phyloP scores from a whole-genome alignment of 2,888 invertebrate species.

The Amphipyra tragopoginis region DNA sequence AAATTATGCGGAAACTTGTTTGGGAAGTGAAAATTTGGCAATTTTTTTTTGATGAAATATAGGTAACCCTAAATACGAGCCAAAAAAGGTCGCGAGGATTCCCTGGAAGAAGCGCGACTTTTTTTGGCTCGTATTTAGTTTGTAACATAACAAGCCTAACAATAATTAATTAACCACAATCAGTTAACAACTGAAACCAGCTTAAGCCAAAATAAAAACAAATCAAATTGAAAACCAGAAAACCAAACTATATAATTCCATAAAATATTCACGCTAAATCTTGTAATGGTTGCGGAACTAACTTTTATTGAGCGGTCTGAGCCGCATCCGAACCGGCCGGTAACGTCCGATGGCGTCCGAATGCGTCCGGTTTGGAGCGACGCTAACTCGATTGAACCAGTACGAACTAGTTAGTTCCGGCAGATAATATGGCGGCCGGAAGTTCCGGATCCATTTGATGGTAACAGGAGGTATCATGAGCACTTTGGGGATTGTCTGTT shows the following conservation, averaged over 20 bases:
- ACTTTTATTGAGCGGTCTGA: conserved; percentile 43
- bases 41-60: too few species aligned
- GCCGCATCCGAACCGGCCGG: conserved; percentile 31
- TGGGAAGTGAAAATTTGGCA: too few species aligned
- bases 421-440: conserved; percentile 50
- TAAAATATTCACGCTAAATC: conserved; percentile 41
- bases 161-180: not conserved
- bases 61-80: too few species aligned
- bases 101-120: too few species aligned
- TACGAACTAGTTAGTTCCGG: conserved; percentile 69
- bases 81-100: too few species aligned
- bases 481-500: conserved; percentile 5
- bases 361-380: conserved; percentile 49
- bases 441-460: conserved; percentile 44
- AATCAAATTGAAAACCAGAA: conserved; percentile 10
- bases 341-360: conserved; percentile 39
- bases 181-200: too few species aligned
- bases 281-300: conserved; percentile 38
- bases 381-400: conserved; percentile 68
- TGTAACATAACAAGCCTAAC: too few species aligned
- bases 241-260: conserved; percentile 32
- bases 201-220: conserved; percentile 5
- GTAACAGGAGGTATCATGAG: conserved; percentile 40
- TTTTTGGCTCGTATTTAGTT: too few species aligned
- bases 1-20: too few species aligned